Percentiles rank a stretch among this genome's conserved stretches.
Evolutionary conservation across 2,113 vertebrate species (phyloP).

Genomic region (Brienomyrus brachyistius): DNA sequence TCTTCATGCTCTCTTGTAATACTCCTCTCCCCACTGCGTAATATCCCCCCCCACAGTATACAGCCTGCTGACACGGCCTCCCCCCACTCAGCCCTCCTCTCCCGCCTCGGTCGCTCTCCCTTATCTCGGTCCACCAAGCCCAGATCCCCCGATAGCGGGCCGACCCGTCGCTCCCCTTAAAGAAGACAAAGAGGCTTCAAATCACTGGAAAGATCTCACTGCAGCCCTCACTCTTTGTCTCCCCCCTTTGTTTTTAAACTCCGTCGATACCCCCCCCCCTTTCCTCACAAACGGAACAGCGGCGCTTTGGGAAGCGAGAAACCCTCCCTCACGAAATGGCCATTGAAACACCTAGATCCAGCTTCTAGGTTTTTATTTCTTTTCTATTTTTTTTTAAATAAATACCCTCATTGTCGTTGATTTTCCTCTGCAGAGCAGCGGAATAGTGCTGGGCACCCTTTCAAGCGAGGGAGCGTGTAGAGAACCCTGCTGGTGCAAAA

Average conservation of each 20-base stretch:
- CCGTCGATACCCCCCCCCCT: constrained; percentile 12
- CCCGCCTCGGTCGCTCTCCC: constrained; percentile 34
- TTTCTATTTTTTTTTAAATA: neutral
- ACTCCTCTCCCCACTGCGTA: neutral
- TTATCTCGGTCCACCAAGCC: constrained; percentile 49
- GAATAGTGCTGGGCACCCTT: constrained; percentile 15
- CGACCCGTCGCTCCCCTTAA: constrained; percentile 37
- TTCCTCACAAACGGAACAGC: neutral
- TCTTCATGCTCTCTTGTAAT: neutral
- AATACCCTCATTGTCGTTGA: neutral
- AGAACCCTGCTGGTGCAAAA: neutral
- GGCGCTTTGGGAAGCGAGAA: neutral
- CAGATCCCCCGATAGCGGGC: constrained; percentile 35
- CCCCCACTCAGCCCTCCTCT: neutral
- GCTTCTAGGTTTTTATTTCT: neutral
- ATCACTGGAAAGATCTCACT: constrained; percentile 17
- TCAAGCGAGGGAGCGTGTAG: constrained; percentile 27
- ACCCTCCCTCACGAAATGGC: neutral
- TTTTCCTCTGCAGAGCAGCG: neutral
- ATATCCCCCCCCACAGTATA: neutral
- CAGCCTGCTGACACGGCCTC: neutral
- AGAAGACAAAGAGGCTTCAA: constrained; percentile 46
- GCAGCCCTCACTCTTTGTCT: constrained; percentile 15
- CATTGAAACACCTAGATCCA: neutral
- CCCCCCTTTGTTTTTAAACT: constrained; percentile 34